Percentiles rank a stretch among this genome's conserved stretches.
These are phyloP conservation scores for Circaetus gallicus DNA, from an alignment of 2,113 vertebrate genomes.

Conservation along the genomic window DNA sequence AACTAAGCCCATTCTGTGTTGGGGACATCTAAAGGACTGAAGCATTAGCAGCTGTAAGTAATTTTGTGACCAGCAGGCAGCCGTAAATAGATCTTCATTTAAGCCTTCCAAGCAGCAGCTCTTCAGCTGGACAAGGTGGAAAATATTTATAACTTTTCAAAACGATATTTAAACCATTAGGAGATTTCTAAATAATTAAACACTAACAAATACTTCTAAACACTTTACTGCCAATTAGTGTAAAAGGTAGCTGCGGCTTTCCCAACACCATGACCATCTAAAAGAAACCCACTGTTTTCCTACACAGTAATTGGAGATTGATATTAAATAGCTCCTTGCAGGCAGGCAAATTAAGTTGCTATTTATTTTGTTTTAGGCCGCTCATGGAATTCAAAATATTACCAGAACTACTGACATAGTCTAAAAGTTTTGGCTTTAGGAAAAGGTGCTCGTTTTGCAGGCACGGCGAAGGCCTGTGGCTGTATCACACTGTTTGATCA, in stretches of 20 bases:
- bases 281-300: conserved; percentile 34
- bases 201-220: conserved; percentile 36
- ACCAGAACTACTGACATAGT: background rate
- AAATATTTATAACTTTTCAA: conserved; percentile 41
- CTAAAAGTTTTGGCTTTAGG: background rate
- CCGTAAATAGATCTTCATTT: conserved; percentile 50
- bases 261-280: background rate
- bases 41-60: conserved; percentile 42
- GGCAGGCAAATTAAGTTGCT: conserved; percentile 2
- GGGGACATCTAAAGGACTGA: conserved; percentile 2
- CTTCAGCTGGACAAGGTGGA: conserved; percentile 30
- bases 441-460: background rate
- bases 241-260: conserved; percentile 8
- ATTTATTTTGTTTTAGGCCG: conserved; percentile 28
- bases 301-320: background rate
- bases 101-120: conserved; percentile 33
- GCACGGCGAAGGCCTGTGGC: rapidly evolving
- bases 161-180: conserved; percentile 51
- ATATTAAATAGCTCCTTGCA: conserved; percentile 60
- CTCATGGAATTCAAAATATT: conserved; percentile 11
- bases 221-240: conserved; percentile 48
- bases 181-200: conserved; percentile 61
- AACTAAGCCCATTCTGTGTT: conserved; percentile 23
- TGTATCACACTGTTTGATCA: rapidly evolving
- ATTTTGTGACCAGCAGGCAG: conserved; percentile 62